Conservation (phyloP, 2,797 vertebrate species). For the Acanthurus leucopareius region DNA sequence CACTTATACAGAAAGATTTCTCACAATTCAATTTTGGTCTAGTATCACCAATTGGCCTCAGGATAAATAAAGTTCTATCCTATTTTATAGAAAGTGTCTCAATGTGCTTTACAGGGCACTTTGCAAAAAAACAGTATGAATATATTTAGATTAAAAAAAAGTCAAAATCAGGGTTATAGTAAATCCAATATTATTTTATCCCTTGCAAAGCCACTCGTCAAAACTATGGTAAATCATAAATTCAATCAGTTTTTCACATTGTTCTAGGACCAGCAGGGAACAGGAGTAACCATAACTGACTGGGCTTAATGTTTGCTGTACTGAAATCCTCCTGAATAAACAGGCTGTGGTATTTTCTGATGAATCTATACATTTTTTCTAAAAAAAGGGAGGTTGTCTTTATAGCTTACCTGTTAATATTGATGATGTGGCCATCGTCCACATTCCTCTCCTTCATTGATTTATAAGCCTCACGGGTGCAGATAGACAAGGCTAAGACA, state of each 20-base stretch:
- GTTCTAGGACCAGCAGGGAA: slow-evolving; percentile 2
- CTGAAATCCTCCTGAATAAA: slow-evolving; percentile 33
- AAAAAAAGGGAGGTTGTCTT: background rate
- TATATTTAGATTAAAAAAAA: too few species aligned
- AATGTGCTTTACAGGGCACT: background rate
- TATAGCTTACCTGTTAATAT: slow-evolving; percentile 94
- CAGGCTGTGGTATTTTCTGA: slow-evolving; percentile 4
- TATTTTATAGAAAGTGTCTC: background rate
- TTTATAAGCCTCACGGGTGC: slow-evolving; percentile 94
- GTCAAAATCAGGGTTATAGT: background rate
- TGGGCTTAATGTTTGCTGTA: slow-evolving; percentile 18
- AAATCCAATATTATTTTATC: background rate
- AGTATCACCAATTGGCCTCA: background rate
- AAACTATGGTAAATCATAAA: background rate
- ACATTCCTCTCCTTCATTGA: slow-evolving; percentile 96
- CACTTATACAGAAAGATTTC: background rate
- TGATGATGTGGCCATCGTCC: slow-evolving; percentile 96
- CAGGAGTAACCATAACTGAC: slow-evolving; percentile 7
- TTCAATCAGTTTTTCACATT: slow-evolving; percentile 5
- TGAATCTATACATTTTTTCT: slow-evolving; percentile 17
- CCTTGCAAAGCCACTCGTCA: background rate
- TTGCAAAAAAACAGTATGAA: background rate
- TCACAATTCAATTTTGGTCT: background rate
- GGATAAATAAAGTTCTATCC: too few species aligned
- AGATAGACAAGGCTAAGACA: slow-evolving; percentile 95